A percentile compares a stretch with the other conserved stretches of the same genome.
Conservation (phyloP, 2,797 vertebrate species). For the Cossypha dichroa region DNA sequence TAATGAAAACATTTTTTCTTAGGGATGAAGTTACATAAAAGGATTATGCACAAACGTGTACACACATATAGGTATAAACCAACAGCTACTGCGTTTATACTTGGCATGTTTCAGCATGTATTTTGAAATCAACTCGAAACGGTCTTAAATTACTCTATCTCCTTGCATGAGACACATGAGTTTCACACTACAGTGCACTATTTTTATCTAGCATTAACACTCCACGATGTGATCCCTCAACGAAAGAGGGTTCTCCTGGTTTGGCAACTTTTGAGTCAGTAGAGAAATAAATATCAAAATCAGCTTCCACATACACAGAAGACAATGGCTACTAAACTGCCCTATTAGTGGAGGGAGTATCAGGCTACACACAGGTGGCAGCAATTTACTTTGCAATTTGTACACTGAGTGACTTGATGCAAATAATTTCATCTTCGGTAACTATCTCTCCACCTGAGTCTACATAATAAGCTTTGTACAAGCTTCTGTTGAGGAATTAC, state of each 20-base stretch:
- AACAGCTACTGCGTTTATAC: background rate
- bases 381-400: background rate
- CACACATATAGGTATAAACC: background rate
- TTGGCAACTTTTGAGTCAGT: background rate
- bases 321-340: background rate
- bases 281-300: background rate
- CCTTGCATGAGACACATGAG: background rate
- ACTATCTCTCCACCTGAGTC: background rate
- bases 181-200: conserved; percentile 4
- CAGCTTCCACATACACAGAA: background rate
- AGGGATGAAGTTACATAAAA: background rate
- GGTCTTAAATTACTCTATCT: background rate
- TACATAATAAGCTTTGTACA: background rate
- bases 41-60: background rate
- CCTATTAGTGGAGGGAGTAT: background rate
- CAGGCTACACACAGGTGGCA: background rate
- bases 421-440: background rate
- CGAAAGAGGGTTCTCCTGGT: background rate
- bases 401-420: background rate
- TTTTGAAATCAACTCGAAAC: conserved; percentile 3
- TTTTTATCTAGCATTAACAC: conserved; percentile 47
- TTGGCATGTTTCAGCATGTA: background rate
- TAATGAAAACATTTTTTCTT: background rate
- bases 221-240: background rate
- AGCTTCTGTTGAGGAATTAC: background rate